Percentiles rank a stretch among this genome's conserved stretches.
phyloP scores from a whole-genome alignment of 2,113 vertebrate species.

The Carettochelys insculpta region DNA sequence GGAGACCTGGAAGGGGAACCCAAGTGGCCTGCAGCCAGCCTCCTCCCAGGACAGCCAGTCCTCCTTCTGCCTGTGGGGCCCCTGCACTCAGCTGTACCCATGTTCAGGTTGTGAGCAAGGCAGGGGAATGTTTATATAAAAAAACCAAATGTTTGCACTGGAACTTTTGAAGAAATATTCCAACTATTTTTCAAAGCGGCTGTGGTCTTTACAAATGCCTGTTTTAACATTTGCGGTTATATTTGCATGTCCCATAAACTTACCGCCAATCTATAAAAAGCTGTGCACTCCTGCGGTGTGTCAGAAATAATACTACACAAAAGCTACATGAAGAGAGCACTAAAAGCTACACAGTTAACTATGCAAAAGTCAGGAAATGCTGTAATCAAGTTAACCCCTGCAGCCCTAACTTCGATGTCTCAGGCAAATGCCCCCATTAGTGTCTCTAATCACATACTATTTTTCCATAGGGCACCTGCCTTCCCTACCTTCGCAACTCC shows the following conservation, averaged over 20 bases:
- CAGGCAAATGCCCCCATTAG: not conserved
- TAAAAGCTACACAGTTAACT: not conserved
- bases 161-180: not conserved
- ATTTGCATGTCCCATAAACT: constrained; percentile 16
- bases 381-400: not conserved
- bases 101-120: not conserved
- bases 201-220: constrained; percentile 41
- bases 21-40: not conserved
- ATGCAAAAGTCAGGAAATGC: not conserved
- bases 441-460: not conserved
- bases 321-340: rapidly evolving
- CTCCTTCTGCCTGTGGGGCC: not conserved
- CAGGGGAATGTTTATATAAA: constrained; percentile 48
- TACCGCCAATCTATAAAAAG: not conserved
- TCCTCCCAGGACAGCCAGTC: not conserved
- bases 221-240: constrained; percentile 47
- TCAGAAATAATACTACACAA: not conserved
- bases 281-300: not conserved
- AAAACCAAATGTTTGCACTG: constrained; percentile 32
- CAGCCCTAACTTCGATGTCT: not conserved
- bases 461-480: not conserved
- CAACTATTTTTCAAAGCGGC: not conserved
- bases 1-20: too few relatives aligned
- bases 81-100: not conserved
- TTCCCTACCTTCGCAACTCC: not conserved